Percentiles rank a stretch among this genome's conserved stretches.
These are phyloP conservation scores for Agelastica alni DNA, from an alignment of 2,888 invertebrate species.

Conservation along the genomic window DNA sequence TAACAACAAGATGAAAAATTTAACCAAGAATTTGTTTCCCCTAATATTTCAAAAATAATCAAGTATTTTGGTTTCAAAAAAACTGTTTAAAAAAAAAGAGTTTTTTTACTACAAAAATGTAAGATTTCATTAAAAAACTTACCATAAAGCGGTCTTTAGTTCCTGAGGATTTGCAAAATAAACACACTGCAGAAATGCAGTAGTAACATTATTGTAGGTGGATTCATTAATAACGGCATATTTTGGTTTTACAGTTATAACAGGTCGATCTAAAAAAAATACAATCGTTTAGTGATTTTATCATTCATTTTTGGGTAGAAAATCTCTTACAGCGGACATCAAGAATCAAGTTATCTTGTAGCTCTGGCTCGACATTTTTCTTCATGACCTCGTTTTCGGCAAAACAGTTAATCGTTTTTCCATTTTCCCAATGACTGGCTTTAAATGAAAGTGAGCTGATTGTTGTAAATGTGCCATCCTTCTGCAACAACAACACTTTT, in stretches of 20 bases:
- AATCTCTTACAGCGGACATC: slow-evolving; percentile 92
- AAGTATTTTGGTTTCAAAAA: too few species aligned
- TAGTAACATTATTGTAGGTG: slow-evolving; percentile 50
- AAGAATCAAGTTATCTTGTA: slow-evolving; percentile 71
- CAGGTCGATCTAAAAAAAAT: slow-evolving; percentile 75
- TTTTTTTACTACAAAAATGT: too few species aligned
- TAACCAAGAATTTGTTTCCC: too few species aligned
- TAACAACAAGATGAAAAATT: too few species aligned
- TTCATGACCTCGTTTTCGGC: slow-evolving; percentile 81
- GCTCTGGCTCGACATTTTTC: slow-evolving; percentile 73
- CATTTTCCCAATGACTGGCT: slow-evolving; percentile 81
- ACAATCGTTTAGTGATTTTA: not conserved
- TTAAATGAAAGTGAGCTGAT: slow-evolving; percentile 77
- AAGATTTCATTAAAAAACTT: slow-evolving; percentile 53
- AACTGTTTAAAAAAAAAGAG: too few species aligned
- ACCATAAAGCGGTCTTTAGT: slow-evolving; percentile 78
- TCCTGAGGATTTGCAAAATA: slow-evolving; percentile 87
- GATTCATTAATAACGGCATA: slow-evolving; percentile 80
- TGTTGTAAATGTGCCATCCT: slow-evolving; percentile 81
- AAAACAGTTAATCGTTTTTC: slow-evolving; percentile 76
- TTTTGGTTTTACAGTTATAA: slow-evolving; percentile 74
- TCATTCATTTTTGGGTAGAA: too few species aligned
- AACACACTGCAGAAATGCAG: slow-evolving; percentile 71
- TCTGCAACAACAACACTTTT: slow-evolving; percentile 61
- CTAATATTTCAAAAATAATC: too few species aligned